phyloP scores from a whole-genome alignment of 1,140 invertebrate genomes.

The Sitodiplosis mosellana region DNA sequence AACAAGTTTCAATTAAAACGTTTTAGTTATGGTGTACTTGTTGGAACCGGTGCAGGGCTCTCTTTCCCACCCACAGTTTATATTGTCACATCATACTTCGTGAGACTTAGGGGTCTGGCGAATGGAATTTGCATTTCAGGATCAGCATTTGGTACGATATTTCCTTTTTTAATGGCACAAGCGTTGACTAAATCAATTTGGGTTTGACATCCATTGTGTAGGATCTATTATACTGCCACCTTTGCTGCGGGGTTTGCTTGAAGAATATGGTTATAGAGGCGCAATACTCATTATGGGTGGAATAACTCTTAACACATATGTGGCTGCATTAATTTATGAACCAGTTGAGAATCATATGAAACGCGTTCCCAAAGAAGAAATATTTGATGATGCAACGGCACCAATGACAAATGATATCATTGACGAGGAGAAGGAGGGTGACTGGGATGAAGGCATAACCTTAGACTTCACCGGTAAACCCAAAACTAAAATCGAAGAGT shows the following conservation, averaged over 20 bases:
- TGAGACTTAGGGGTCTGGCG: slow-evolving; percentile 57
- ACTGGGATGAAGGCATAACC: slow-evolving; percentile 23
- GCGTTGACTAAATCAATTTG: too few relatives aligned
- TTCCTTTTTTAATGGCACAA: too few relatives aligned
- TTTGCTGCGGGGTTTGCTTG: slow-evolving; percentile 45
- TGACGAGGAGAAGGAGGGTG: slow-evolving; percentile 17
- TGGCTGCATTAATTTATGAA: slow-evolving; percentile 64
- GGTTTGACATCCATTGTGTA: too few relatives aligned
- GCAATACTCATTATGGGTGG: slow-evolving; percentile 66
- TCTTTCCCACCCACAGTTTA: slow-evolving; percentile 78
- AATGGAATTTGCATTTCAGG: slow-evolving; percentile 81
- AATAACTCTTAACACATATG: slow-evolving; percentile 63
- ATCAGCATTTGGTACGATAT: slow-evolving; percentile 66
- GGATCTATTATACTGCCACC: slow-evolving; percentile 62
- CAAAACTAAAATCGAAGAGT: slow-evolving; percentile 4
- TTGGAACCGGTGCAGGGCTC: slow-evolving; percentile 61
- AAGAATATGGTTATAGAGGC: slow-evolving; percentile 56
- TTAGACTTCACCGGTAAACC: slow-evolving; percentile 11
- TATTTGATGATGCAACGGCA: too few relatives aligned
- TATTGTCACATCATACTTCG: slow-evolving; percentile 76
- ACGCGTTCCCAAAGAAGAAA: slow-evolving; percentile 27
- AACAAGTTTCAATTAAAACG: slow-evolving; percentile 6
- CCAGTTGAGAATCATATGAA: slow-evolving; percentile 65
- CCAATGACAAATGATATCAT: too few relatives aligned
- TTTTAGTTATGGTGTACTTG: slow-evolving; percentile 57